Evolutionary conservation across 2,888 invertebrate genomes (phyloP), one percentile per base, ranked within the genome.

Genomic region (Autographa pulchrina): DNA sequence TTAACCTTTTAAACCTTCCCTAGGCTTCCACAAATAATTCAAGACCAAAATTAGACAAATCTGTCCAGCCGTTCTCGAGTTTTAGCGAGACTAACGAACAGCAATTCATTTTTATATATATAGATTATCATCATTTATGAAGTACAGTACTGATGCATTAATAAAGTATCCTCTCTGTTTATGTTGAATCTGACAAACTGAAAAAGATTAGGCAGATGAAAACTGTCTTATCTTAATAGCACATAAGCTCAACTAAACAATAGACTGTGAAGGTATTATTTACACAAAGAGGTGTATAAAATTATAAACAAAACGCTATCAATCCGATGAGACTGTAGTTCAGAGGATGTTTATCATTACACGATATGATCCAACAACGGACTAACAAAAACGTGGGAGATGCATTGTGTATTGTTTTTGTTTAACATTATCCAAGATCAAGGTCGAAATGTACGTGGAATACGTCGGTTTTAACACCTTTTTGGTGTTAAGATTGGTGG

Each of bases 371-470:
- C 83, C 82, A 85, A 86, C 70, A 60, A 63, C 81, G 82, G 81
- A 80, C 78, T 52, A 72, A 88, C 82, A 90, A 91, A 91, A 91
- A 89, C 90, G 90, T 91, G 91, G 85, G 90, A 88, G 80, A 81
- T 71, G 68, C 80, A 81, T 85, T 82, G 80, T 85, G 72, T 80
- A 84, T 86, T 86, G 87, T 88, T 83, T 85, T 84, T 86, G 67
- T 75, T 77, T 72, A 58, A 63, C 74, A 81, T 79, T 78, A 77
- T 62, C 68, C 80, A 88, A 89, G 89, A 90, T 91, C 90, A 91
- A 82, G 90, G 89, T 77, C 84, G 75, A 14, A 71, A 72, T 74
- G 62, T 81, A 83, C 74, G 79, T 75, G 66, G 72, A 72, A 75
- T 80, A 69, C 52, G n/a, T 67, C 68, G 48, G n/a, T 13, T 56